A percentile compares a stretch with the other conserved stretches of the same genome.
phyloP scores from a whole-genome alignment of 2,113 vertebrate genomes.

The Rhagologus leucostigma region DNA sequence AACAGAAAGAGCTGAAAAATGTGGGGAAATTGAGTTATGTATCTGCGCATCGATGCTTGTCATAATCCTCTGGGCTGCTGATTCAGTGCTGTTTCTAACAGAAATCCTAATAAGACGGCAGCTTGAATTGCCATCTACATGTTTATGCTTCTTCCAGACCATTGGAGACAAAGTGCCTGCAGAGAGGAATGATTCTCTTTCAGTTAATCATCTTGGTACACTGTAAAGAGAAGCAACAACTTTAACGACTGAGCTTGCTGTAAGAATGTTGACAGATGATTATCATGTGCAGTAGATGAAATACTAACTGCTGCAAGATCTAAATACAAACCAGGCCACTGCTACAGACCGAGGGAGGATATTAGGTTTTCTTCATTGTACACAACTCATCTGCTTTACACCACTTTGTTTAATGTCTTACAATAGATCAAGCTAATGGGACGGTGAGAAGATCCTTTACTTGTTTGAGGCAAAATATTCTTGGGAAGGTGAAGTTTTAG shows the following conservation, averaged over 20 bases:
- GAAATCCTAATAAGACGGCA: background rate
- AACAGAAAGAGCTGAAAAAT: background rate
- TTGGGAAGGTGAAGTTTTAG: background rate
- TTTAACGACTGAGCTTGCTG: background rate
- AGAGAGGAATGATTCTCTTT: background rate
- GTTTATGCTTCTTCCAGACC: background rate
- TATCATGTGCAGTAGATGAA: background rate
- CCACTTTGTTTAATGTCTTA: background rate
- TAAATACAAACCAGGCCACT: background rate
- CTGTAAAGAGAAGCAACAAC: background rate
- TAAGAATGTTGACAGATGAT: background rate
- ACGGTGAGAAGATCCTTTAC: background rate
- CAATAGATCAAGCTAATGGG: background rate
- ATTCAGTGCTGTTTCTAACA: background rate
- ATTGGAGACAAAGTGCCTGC: background rate
- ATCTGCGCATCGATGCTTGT: rapidly evolving
- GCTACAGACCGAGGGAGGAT: background rate
- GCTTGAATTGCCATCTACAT: background rate
- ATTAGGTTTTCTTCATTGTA: background rate
- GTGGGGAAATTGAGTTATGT: background rate
- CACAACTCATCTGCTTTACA: background rate
- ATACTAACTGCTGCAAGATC: background rate
- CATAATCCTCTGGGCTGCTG: background rate
- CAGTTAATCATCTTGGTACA: background rate
- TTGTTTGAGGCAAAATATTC: background rate